Evolutionary conservation across 2,113 vertebrate species (phyloP), one percentile per base, ranked within the genome.

Genomic region (Ictidomys tridecemlineatus): DNA sequence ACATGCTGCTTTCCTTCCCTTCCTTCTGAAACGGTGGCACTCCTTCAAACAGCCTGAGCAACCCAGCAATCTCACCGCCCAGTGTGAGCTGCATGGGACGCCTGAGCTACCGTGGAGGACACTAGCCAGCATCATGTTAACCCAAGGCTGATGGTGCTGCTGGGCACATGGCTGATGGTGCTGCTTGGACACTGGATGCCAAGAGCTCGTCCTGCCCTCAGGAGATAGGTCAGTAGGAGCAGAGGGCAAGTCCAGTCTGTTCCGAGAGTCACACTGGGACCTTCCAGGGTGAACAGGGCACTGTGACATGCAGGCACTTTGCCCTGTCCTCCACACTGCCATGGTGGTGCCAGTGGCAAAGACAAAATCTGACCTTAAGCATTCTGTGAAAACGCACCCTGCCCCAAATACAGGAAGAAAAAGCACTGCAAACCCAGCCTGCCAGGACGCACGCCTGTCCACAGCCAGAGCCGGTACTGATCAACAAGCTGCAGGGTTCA

Each of bases 241-340:
- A 3, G 13, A 37, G n/a, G 61, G 32, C 9, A 20, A 67, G 28
- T 8, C 24, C 10, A 16, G 4, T 37, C 63, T 56, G 45, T 70
- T 18, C 56, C 16, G 37, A 26, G 17, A 76, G n/a, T 13, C 5
- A 8, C 17, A 30, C 16, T 14, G 77, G 86, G 56, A 67, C 58
- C 5, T 56, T 42, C 45, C 5, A 0, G 17, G 20, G 73, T 18
- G 34, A 6, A 30, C 20, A 58, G 58, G 11, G 28, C 8, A 39
- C 8, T 3, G 20, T 5, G 5, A 34, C 0, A 0, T 24, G 0
- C 1, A 10, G 39, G 2, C 12, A 0, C n/a, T 14, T 4, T 28
- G 24, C 30, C 14, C 2, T 5, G 1, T 22, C 18, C n/a, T 65
- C 56, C 56, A 39, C 16, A 3, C 6, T 17, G 51, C 7, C 4